phyloP scores from a whole-genome alignment of 2,797 vertebrate species.

The Lutra lutra region DNA sequence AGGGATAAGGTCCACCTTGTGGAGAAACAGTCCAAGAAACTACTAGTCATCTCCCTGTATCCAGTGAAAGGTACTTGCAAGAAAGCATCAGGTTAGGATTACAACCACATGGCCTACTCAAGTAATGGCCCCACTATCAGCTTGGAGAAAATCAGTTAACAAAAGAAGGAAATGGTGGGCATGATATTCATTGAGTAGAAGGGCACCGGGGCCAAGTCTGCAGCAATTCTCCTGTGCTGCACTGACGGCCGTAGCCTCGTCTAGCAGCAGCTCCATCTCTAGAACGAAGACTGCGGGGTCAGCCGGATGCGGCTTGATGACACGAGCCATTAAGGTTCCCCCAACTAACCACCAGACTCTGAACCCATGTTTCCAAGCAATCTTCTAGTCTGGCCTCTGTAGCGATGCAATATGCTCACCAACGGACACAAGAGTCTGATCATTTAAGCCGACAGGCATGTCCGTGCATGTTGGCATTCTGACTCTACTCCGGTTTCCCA shows the following conservation, averaged over 20 bases:
- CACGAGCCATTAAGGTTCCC: neutral
- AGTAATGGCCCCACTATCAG: neutral
- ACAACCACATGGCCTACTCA: neutral
- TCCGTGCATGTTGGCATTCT: neutral
- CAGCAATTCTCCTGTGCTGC: neutral
- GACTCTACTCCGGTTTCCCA: neutral
- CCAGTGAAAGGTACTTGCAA: neutral
- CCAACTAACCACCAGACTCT: neutral
- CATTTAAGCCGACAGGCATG: neutral
- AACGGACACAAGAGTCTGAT: neutral
- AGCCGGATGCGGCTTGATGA: neutral
- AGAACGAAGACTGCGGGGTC: neutral
- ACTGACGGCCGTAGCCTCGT: neutral
- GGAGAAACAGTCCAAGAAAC: neutral
- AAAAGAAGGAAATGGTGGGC: neutral
- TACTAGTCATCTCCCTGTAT: neutral
- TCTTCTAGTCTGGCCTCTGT: neutral
- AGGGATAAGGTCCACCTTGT: neutral
- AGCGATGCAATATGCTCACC: neutral
- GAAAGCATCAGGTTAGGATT: neutral
- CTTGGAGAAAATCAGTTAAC: neutral
- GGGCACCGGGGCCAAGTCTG: neutral
- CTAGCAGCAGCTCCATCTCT: neutral
- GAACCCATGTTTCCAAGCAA: neutral
- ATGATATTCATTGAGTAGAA: neutral